These are phyloP conservation scores for Orthosia incerta DNA, from an alignment of 2,888 invertebrate genomes.

Conservation along the genomic window DNA sequence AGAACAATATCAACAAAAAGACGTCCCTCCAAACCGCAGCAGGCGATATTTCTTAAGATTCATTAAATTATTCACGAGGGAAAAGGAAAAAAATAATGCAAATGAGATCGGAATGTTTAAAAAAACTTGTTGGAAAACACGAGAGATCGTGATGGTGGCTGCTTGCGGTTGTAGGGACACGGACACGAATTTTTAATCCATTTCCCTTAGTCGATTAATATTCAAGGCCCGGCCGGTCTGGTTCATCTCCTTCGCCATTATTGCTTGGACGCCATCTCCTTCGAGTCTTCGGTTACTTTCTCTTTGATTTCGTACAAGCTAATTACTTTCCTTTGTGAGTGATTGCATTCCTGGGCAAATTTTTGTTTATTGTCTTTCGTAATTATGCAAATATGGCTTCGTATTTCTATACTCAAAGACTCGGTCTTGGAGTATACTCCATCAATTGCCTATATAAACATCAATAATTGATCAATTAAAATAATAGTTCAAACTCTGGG, in stretches of 20 bases:
- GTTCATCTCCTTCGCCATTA: constrained; percentile 90
- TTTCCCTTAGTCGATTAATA: constrained; percentile 91
- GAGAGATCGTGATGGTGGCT: constrained; percentile 81
- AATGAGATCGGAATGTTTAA: constrained; percentile 87
- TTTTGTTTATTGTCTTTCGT: constrained; percentile 54
- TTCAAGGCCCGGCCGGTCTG: constrained; percentile 90
- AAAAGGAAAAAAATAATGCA: constrained; percentile 87
- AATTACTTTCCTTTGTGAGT: constrained; percentile 86
- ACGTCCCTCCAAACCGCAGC: constrained; percentile 68
- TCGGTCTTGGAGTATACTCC: not conserved
- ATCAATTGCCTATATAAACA: not conserved
- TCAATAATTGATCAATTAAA: not conserved
- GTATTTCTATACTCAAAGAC: not conserved
- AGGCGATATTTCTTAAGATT: constrained; percentile 86
- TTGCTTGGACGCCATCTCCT: constrained; percentile 84
- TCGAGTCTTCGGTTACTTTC: constrained; percentile 73
- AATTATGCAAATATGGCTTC: constrained; percentile 46
- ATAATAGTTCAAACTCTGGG: constrained; percentile 25
- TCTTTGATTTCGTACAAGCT: constrained; percentile 87
- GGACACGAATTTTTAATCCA: constrained; percentile 90
- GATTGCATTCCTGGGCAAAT: constrained; percentile 71
- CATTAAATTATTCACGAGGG: constrained; percentile 90
- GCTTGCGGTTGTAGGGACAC: constrained; percentile 82
- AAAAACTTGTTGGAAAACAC: constrained; percentile 90
- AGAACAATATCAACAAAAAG: constrained; percentile 56